Evolutionary conservation across 2,113 vertebrate species (phyloP).

Genomic region (Ascaphus truei): DNA sequence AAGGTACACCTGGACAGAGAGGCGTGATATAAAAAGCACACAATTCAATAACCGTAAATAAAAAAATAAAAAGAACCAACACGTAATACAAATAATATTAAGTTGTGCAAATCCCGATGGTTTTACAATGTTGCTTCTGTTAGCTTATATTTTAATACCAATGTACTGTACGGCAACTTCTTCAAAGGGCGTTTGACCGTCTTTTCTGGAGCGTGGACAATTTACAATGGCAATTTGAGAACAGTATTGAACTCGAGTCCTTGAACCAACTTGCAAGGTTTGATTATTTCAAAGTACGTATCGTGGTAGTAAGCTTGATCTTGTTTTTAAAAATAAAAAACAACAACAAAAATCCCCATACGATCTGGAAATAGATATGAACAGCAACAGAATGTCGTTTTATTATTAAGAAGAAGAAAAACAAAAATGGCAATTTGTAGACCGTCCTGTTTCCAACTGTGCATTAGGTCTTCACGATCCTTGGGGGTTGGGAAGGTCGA

Average conservation of each 20-base stretch:
- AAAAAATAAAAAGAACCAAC: constrained; percentile 50
- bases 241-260: too few species aligned
- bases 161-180: constrained; percentile 78
- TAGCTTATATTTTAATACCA: constrained; percentile 82
- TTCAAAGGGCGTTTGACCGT: constrained; percentile 85
- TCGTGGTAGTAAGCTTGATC: too few species aligned
- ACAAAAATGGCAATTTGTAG: constrained; percentile 70
- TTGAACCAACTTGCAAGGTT: too few species aligned
- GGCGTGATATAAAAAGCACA: constrained; percentile 39
- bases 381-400: constrained; percentile 59
- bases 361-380: constrained; percentile 71
- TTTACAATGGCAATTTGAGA: constrained; percentile 75
- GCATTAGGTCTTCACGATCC: constrained; percentile 78
- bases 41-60: constrained; percentile 36
- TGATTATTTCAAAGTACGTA: constrained; percentile 38
- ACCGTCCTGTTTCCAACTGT: constrained; percentile 47
- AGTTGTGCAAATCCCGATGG: constrained; percentile 72
- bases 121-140: constrained; percentile 54
- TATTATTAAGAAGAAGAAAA: constrained; percentile 73
- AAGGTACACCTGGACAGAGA: constrained; percentile 4
- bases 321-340: constrained; percentile 49
- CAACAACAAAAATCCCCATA: constrained; percentile 53
- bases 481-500: constrained; percentile 93
- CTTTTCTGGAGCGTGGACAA: constrained; percentile 76
- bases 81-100: constrained; percentile 54